Base-by-base conservation (phyloP, 2,888 invertebrate species). In the Melieria crassipennis region DNA sequence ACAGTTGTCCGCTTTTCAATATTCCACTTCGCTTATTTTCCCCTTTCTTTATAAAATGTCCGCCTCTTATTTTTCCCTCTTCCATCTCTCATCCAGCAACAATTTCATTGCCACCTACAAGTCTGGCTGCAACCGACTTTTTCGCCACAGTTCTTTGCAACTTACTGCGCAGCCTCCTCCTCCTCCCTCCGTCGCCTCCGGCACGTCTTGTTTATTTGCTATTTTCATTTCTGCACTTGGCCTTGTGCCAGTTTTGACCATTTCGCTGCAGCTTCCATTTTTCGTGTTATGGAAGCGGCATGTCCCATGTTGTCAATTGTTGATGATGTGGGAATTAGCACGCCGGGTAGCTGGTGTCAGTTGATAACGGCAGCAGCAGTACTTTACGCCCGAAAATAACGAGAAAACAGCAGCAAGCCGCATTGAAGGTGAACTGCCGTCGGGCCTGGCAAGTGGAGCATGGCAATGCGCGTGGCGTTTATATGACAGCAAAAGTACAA, bases 1-100 rank as follows among this genome's bases (percentile, higher is more conserved):
- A 76, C 76, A 81, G 79, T 77, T 81, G 80, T 77, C 80, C 71
- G 75, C 75, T 79, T 76, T 77, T 78, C 76, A 75, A 75, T 75
- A 76, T 75, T 62, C 70, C 71, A 73, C 69, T 73, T 73, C 50
- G 64, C 1, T n/a, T 9, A 52, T 52, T 5, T 52, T n/a, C 13
- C 13, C 52, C 52, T 7, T 52, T 52, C 13, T 52, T 52, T 52
- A 30, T 30, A 30, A 30, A 30, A 30, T 30, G 1, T 30, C 30
- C 30, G 30, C 30, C 30, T 30, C 30, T 30, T 30, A 30, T 30
- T 30, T 30, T 30, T 30, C 30, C 3, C 30, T 30, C 30, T 30
- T 30, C 30, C 30, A 30, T 30, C 30, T 30, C 30, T 30, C 30
- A 30, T 1, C 30, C 30, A 30, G 30, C 30, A 30, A 30, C 30